Base-by-base conservation (phyloP, 2,888 invertebrate genomes). In the Chydorus sphaericus region DNA sequence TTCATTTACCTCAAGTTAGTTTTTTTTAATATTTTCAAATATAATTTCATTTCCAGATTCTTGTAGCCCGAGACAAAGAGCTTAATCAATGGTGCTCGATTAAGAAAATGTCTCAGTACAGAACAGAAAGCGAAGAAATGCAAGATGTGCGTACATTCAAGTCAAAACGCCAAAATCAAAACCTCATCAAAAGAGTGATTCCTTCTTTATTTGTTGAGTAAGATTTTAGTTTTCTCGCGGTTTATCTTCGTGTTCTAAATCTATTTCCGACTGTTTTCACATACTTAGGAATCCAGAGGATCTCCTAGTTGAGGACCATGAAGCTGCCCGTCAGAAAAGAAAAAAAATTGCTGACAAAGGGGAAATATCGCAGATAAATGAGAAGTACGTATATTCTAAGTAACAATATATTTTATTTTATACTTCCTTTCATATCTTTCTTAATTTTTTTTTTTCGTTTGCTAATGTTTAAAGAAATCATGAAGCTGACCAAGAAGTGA, bases 81-180 rank as follows among this genome's bases (percentile, higher is more conserved):
- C 73, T 98, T 8, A 97, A 98, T 65, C 81, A 82, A 63, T 98
- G 97, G 98, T 91, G 85, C 62, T 89, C 93, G 0, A 70, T 96
- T 4, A 93, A 90, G 71, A 90, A 84, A 71, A 77, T 89, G 0
- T 77, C 83, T n/a, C 83, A 83, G 65, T 79, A 83, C 63, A 76
- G 85, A 30, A 79, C 86, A 0, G 82, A 83, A 5, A 74, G 83
- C 56, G 80, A 82, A 14, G 96, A 97, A 71, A 75, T 76, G 60
- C 81, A 81, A 56, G 94, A 96, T 59, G 77, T 83, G 11, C 78
- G 79, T 58, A 78, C 81, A 0, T 97, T 83, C 70, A 70, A 76
- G 61, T 77, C 79, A 62, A 90, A 85, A 68, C 82, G 83, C 0
- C 73, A 75, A 29, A 86, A 92, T 68, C 69, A 77, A 16, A 71